phyloP scores from a whole-genome alignment of 2,113 vertebrate species.

The Ia io region DNA sequence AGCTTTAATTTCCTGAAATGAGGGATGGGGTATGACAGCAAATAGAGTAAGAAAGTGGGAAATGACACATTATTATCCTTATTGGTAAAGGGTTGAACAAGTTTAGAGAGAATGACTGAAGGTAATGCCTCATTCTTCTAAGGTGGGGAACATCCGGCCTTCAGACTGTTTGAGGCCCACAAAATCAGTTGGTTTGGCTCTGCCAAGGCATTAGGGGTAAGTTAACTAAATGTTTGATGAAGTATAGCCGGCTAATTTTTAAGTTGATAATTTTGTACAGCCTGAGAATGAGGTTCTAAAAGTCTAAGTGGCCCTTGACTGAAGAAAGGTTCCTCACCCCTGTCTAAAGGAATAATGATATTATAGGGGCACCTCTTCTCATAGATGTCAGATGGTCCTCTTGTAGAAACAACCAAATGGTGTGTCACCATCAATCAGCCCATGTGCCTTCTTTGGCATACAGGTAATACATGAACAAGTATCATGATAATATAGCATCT shows the following conservation, averaged over 20 bases:
- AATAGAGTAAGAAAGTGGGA: background rate
- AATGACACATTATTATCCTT: background rate
- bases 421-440: background rate
- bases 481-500: background rate
- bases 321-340: too few species aligned
- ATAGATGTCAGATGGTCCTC: background rate
- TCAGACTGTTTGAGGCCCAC: too few species aligned
- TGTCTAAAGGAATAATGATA: too few species aligned
- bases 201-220: too few species aligned
- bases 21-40: background rate
- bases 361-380: accelerated
- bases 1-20: background rate
- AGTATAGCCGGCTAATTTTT: too few species aligned
- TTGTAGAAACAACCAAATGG: background rate
- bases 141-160: background rate
- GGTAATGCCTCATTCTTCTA: background rate
- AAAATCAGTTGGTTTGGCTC: too few species aligned
- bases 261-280: too few species aligned
- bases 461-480: background rate
- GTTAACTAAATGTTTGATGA: too few species aligned
- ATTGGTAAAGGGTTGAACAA: background rate
- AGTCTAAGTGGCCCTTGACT: too few species aligned
- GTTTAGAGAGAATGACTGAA: background rate
- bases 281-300: too few species aligned
- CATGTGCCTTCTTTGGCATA: background rate